Percentiles rank a stretch among this genome's conserved stretches.
These are phyloP conservation scores for Nephila pilipes DNA, from an alignment of 1,140 invertebrate species.

Conservation along the genomic window DNA sequence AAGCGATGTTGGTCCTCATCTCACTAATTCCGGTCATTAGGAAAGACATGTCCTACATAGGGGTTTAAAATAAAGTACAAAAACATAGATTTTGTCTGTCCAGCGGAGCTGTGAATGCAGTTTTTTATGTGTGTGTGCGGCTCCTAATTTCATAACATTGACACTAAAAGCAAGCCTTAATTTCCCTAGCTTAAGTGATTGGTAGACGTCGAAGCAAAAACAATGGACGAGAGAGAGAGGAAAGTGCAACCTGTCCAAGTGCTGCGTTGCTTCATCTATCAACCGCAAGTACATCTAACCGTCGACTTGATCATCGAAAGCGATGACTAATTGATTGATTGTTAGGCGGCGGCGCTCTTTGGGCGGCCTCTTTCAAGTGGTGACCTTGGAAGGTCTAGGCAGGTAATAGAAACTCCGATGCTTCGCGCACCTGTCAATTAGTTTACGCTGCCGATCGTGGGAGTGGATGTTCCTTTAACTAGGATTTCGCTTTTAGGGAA, in stretches of 20 bases:
- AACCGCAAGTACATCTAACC: constrained; percentile 3
- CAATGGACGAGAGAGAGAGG: not conserved
- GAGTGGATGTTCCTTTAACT: not conserved
- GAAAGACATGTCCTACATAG: too few relatives aligned
- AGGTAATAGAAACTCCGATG: not conserved
- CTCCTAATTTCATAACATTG: too few relatives aligned
- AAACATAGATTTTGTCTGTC: too few relatives aligned
- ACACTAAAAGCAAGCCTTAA: too few relatives aligned
- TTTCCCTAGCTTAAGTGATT: too few relatives aligned
- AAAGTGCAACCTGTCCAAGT: not conserved
- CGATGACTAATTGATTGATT: constrained; percentile 23
- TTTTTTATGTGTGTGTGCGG: too few relatives aligned
- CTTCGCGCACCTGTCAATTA: constrained; percentile 8
- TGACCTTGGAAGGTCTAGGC: not conserved
- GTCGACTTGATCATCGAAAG: constrained; percentile 16
- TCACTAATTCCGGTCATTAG: too few relatives aligned
- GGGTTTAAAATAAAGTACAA: too few relatives aligned
- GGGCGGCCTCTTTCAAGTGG: constrained; percentile 19
- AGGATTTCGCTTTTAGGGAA: not conserved
- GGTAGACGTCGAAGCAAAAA: not conserved
- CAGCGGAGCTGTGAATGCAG: too few relatives aligned
- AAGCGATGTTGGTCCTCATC: too few relatives aligned
- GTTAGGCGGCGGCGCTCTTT: constrained; percentile 14
- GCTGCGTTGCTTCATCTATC: not conserved
- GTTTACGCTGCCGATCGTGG: not conserved